Percentiles rank a stretch among this genome's conserved stretches.
Evolutionary conservation across 2,797 vertebrate species (phyloP).

Genomic region (Cyprinodon diabolis): DNA sequence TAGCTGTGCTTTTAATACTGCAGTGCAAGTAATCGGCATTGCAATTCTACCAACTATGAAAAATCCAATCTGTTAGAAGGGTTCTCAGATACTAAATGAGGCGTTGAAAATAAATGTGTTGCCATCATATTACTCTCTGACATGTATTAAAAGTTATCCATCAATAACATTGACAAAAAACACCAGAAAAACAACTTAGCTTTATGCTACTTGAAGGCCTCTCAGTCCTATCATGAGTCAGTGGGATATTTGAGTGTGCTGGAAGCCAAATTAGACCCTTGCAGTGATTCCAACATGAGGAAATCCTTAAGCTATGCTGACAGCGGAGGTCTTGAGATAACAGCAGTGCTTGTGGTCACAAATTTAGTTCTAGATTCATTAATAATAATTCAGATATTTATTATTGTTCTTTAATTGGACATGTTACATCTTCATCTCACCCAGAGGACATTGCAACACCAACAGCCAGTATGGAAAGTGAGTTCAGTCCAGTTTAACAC

Average conservation of each 20-base stretch:
- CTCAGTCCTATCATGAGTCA: neutral
- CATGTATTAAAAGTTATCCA: neutral
- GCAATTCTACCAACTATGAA: neutral
- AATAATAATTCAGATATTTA: slow-evolving; percentile 8
- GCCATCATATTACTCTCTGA: slow-evolving; percentile 18
- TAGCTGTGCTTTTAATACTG: slow-evolving; percentile 5
- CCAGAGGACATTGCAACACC: neutral
- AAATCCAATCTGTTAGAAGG: neutral
- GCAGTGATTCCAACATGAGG: neutral
- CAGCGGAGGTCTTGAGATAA: neutral
- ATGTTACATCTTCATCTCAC: neutral
- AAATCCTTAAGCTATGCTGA: neutral
- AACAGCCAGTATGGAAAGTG: neutral
- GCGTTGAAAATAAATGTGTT: slow-evolving; percentile 1
- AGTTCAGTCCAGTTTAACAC: neutral
- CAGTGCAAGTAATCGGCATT: neutral
- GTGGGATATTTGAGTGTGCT: neutral
- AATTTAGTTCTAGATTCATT: neutral
- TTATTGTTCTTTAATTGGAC: neutral
- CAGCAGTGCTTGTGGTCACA: neutral
- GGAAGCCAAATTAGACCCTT: neutral
- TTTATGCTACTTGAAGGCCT: neutral
- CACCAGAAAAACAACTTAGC: neutral
- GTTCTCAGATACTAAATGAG: neutral
- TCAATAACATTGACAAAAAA: neutral